Evolutionary conservation across 2,113 vertebrate species (phyloP).

Genomic region (Gavialis gangeticus): DNA sequence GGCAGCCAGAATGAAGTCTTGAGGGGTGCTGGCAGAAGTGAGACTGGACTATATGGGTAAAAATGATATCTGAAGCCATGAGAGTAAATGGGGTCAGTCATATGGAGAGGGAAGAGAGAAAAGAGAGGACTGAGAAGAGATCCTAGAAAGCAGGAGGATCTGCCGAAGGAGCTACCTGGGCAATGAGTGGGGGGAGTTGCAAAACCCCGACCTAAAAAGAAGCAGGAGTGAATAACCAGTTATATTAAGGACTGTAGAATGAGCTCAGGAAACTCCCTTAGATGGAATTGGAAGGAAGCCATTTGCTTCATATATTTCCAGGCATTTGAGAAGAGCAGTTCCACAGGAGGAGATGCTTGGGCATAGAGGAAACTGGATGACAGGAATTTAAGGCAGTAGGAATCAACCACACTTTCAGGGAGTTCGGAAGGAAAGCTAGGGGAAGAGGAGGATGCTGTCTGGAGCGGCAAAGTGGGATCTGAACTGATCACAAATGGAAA

Average conservation of each 20-base stretch:
- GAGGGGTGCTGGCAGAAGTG: not conserved
- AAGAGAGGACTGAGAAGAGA: not conserved
- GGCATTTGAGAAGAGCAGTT: not conserved
- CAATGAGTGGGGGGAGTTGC: not conserved
- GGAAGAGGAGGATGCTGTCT: not conserved
- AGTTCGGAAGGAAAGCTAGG: not conserved
- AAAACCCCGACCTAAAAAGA: not conserved
- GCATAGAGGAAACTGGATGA: not conserved
- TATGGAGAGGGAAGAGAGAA: not conserved
- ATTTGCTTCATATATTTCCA: not conserved
- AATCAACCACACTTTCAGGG: not conserved
- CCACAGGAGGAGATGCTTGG: not conserved
- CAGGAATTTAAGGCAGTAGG: not conserved
- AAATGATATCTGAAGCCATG: not conserved
- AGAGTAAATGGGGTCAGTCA: not conserved
- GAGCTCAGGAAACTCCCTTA: not conserved
- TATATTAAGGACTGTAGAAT: not conserved
- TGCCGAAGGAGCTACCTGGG: not conserved
- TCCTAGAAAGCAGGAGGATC: not conserved
- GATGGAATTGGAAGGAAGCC: not conserved
- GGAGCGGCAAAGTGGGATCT: not conserved
- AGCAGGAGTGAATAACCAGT: not conserved
- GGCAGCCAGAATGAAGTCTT: not conserved
- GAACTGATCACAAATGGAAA: not conserved
- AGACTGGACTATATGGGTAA: not conserved